Base-by-base conservation (phyloP, 1,140 invertebrate genomes). In the Carposina sasakii region DNA sequence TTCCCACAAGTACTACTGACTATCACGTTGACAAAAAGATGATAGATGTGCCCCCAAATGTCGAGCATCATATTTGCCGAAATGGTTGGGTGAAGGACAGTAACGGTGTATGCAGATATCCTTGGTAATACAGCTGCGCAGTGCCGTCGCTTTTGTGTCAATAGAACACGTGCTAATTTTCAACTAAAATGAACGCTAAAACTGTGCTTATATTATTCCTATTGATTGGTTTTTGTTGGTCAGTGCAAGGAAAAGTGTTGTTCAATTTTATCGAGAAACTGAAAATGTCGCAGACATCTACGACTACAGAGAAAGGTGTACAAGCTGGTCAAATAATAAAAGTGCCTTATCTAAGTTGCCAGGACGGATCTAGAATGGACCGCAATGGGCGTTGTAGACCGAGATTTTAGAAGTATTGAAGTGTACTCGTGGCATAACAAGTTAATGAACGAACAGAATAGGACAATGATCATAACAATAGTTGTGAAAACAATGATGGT, bases 131-230 rank as follows among this genome's bases (percentile, higher is more conserved):
- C 50, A 42, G 49, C 56, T 49, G 50, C 67, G 65, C 75, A 79
- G 77, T 81, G 50, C 53, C 52, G 39, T n/a, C n/a, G n/a, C n/a
- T n/a, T n/a, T n/a, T n/a, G n/a, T n/a, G n/a, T 63, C 53, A 45
- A 56, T 56, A 57, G 60, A 52, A 59, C 67, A 57, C 65, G 49
- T 62, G n/a, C n/a, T n/a, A n/a, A n/a, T n/a, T n/a, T n/a, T n/a
- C n/a, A n/a, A n/a, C n/a, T 66, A 67, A 71, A 71, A 82, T 82
- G 77, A 66, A 75, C 76, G 77, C 67, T 60, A 79, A 75, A 68
- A 59, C 61, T 61, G 74, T 75, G 57, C 46, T 81, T 39, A 48
- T 71, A 53, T 17, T 70, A 51, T 37, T 71, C 33, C 26, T 59
- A 33, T 39, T 67, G 23, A 49, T 44, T 47, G 43, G 52, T 57